Conservation (phyloP, 2,888 invertebrate species). For the Eretmocerus hayati region DNA sequence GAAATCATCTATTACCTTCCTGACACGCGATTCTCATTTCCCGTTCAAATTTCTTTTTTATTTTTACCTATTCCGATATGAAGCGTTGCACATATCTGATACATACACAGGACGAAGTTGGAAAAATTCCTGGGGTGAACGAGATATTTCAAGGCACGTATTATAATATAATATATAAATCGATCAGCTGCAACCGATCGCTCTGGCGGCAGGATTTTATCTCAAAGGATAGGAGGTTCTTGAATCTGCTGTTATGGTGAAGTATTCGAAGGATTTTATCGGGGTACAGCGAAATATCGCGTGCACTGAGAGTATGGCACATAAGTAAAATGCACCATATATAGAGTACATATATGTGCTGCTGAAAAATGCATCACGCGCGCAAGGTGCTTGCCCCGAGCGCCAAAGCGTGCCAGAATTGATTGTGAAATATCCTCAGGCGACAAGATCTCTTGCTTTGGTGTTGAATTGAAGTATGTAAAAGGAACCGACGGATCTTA, state of each 20-base stretch:
- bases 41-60: no score
- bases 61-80: no score
- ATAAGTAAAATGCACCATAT: no score
- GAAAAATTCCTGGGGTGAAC: no score
- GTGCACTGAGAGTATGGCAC: no score
- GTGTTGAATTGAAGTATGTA: neutral
- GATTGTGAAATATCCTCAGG: neutral
- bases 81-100: no score
- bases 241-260: no score
- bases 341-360: neutral
- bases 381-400: conserved; percentile 14
- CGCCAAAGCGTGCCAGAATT: neutral
- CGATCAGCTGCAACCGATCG: conserved; percentile 1
- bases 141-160: no score
- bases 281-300: conserved; percentile 5
- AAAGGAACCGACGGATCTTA: neutral
- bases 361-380: neutral
- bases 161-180: no score
- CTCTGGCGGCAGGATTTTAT: conserved; percentile 19
- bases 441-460: neutral
- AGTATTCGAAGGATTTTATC: conserved; percentile 13
- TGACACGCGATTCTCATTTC: no score
- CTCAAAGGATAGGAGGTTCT: conserved; percentile 16
- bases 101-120: no score
- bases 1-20: no score